Conservation (phyloP, 1,140 invertebrate genomes). For the Euwallacea fornicatus region DNA sequence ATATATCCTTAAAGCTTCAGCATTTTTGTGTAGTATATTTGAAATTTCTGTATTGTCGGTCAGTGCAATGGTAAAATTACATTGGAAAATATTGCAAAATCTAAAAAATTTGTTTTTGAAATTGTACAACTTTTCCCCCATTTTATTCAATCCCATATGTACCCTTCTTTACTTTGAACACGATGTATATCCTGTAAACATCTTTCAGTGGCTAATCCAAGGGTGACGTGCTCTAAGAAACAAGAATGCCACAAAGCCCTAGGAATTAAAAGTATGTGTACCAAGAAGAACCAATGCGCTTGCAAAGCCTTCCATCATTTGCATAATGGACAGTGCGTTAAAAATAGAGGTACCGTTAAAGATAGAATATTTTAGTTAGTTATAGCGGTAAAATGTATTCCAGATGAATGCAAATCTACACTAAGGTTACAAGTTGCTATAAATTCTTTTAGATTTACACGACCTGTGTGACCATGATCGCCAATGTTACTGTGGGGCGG, state of each 20-base stretch:
- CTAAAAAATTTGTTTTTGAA: no score
- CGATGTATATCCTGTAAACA: not conserved
- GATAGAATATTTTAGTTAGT: not conserved
- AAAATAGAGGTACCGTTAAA: constrained; percentile 34
- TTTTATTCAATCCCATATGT: no score
- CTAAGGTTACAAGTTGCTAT: not conserved
- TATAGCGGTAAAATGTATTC: not conserved
- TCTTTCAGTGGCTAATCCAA: constrained; percentile 37
- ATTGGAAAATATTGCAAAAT: no score
- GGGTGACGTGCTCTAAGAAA: constrained; percentile 38
- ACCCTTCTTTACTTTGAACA: no score
- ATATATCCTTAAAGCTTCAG: no score
- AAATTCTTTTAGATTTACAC: constrained; percentile 41
- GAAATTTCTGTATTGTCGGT: no score
- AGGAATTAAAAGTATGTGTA: constrained; percentile 43
- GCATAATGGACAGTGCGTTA: constrained; percentile 44
- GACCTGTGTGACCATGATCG: constrained; percentile 43
- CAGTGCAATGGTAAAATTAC: no score
- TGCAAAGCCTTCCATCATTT: constrained; percentile 47
- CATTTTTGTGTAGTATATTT: no score
- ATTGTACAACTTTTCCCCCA: no score
- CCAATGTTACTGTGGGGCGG: constrained; percentile 46
- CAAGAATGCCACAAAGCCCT: constrained; percentile 39
- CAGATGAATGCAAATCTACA: not conserved
- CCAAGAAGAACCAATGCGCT: constrained; percentile 41